Evolutionary conservation across 1,140 invertebrate genomes (phyloP).

Genomic region (Drosophila mauritiana): DNA sequence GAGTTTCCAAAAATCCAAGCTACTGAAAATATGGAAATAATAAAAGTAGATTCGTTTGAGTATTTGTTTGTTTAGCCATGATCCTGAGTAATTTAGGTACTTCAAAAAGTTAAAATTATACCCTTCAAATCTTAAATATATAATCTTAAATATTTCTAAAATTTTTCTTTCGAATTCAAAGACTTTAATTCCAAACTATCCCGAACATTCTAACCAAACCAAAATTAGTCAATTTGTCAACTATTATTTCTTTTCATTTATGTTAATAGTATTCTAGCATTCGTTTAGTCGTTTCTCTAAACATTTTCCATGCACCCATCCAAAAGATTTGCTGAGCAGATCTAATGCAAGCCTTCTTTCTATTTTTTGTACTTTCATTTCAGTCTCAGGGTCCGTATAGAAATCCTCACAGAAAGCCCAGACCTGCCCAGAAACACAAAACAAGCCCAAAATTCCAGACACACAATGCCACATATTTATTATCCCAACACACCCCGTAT

Average conservation of each 20-base stretch:
- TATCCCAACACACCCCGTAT: constrained; percentile 5
- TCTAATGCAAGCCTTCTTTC: constrained; percentile 64
- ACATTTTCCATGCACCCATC: constrained; percentile 2
- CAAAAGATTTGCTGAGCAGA: constrained; percentile 32
- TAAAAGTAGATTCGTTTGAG: background rate
- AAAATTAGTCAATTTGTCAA: no score
- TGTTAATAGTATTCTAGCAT: background rate
- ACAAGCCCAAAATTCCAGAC: constrained; percentile 26
- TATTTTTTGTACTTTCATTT: constrained; percentile 75
- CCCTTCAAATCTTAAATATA: no score
- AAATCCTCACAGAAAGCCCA: constrained; percentile 47
- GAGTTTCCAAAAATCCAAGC: background rate
- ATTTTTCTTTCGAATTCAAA: no score
- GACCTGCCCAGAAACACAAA: constrained; percentile 39
- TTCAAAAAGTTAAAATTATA: no score
- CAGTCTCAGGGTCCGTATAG: constrained; percentile 72
- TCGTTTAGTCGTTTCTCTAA: background rate
- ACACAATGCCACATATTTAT: constrained; percentile 13
- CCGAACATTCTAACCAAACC: no score
- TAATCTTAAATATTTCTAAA: no score
- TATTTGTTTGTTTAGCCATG: no score
- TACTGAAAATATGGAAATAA: background rate
- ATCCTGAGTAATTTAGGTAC: no score
- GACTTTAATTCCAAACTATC: no score
- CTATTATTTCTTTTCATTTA: background rate